Evolutionary conservation across 1,140 invertebrate species (phyloP).

Genomic region (Amyelois transitella): DNA sequence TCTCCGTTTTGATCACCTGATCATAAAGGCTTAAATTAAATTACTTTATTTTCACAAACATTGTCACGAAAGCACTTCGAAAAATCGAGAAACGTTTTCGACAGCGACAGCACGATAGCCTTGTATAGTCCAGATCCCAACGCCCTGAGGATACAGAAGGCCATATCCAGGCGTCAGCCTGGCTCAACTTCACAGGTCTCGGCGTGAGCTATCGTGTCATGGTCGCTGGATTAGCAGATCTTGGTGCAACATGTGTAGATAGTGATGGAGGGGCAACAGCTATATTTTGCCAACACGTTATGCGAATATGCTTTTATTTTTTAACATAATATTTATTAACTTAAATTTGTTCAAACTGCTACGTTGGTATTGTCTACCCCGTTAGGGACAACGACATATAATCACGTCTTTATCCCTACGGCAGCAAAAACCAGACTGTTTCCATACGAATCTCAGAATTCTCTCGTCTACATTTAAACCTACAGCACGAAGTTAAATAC

Average conservation of each 20-base stretch:
- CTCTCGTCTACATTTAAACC: too few species aligned
- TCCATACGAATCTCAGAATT: too few species aligned
- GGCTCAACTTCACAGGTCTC: neutral
- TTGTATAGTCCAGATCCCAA: neutral
- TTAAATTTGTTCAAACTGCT: too few species aligned
- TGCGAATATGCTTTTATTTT: too few species aligned
- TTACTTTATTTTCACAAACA: neutral
- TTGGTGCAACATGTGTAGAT: slow-evolving; percentile 62
- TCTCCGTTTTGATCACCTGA: too few species aligned
- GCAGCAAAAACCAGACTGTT: too few species aligned
- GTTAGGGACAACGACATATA: too few species aligned
- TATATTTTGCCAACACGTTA: too few species aligned
- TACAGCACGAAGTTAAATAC: too few species aligned
- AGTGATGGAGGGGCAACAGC: slow-evolving; percentile 46
- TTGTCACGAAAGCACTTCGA: neutral
- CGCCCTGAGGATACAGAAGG: neutral
- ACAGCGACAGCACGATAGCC: neutral
- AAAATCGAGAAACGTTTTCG: neutral
- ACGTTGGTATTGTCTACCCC: too few species aligned
- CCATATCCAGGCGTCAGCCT: neutral
- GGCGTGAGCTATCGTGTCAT: neutral
- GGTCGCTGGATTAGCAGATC: slow-evolving; percentile 47
- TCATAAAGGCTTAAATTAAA: neutral
- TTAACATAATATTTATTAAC: too few species aligned
- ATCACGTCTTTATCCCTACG: too few species aligned